Evolutionary conservation across 2,888 invertebrate species (phyloP).

Genomic region (Argyra leucocephala): DNA sequence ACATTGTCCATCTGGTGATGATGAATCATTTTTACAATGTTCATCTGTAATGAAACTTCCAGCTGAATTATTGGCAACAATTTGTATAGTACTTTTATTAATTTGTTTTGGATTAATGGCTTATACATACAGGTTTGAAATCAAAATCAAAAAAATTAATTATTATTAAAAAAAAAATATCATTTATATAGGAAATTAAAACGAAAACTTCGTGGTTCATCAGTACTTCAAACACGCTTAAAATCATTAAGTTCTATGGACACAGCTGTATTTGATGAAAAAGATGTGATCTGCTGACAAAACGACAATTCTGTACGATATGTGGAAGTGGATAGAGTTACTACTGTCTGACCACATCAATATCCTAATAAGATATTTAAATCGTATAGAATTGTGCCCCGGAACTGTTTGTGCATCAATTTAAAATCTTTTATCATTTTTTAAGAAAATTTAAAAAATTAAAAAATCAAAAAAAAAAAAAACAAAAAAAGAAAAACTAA

Average conservation of each 20-base stretch:
- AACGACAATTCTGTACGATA: constrained; percentile 91
- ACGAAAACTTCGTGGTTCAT: constrained; percentile 59
- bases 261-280: constrained; percentile 74
- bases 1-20: constrained; percentile 72
- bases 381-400: constrained; percentile 43
- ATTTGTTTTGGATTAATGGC: constrained; percentile 44
- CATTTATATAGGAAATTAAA: constrained; percentile 43
- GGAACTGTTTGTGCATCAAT: constrained; percentile 28
- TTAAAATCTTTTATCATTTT: not conserved
- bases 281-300: constrained; percentile 91
- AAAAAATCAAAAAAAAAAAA: not conserved
- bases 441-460: not conserved
- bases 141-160: constrained; percentile 12
- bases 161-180: not conserved
- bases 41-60: constrained; percentile 68
- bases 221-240: constrained; percentile 67
- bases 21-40: constrained; percentile 71
- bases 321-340: constrained; percentile 81
- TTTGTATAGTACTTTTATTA: constrained; percentile 45
- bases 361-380: constrained; percentile 22
- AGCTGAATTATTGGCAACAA: constrained; percentile 57
- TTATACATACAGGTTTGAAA: constrained; percentile 49
- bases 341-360: constrained; percentile 65
- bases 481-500: not conserved
- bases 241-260: constrained; percentile 66